These are phyloP conservation scores for Archivesica marissinica DNA, from an alignment of 1,140 invertebrate species.

Conservation along the genomic window DNA sequence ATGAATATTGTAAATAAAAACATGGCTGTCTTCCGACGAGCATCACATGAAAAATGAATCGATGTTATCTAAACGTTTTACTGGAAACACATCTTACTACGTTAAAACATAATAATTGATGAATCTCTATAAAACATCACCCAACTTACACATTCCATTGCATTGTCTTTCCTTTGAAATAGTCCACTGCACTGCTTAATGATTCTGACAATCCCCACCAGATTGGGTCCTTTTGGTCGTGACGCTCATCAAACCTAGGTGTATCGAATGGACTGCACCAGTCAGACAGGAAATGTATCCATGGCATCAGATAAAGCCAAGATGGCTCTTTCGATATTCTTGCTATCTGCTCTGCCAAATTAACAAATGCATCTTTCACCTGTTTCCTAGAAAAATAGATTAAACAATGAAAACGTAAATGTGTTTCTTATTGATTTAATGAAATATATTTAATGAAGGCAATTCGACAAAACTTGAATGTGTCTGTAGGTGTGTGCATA, in stretches of 20 bases:
- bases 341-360: background rate
- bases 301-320: slow-evolving; percentile 25
- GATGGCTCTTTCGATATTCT: background rate
- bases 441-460: too few relatives aligned
- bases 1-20: too few relatives aligned
- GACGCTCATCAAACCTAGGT: background rate
- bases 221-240: background rate
- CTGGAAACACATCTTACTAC: too few relatives aligned
- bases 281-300: slow-evolving; percentile 17
- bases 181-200: background rate
- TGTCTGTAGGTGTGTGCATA: too few relatives aligned
- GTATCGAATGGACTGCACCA: background rate
- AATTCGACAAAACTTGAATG: too few relatives aligned
- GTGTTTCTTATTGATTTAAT: too few relatives aligned
- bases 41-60: too few relatives aligned
- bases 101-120: too few relatives aligned
- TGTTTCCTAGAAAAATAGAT: slow-evolving; percentile 16
- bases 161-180: background rate
- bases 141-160: background rate
- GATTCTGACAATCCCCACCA: slow-evolving; percentile 3
- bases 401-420: too few relatives aligned
- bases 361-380: background rate
- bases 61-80: too few relatives aligned
- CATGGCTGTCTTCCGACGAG: too few relatives aligned
- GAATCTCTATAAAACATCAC: too few relatives aligned